These are phyloP conservation scores for Anoura caudifer DNA, from an alignment of 2,113 vertebrate genomes.

Conservation along the genomic window DNA sequence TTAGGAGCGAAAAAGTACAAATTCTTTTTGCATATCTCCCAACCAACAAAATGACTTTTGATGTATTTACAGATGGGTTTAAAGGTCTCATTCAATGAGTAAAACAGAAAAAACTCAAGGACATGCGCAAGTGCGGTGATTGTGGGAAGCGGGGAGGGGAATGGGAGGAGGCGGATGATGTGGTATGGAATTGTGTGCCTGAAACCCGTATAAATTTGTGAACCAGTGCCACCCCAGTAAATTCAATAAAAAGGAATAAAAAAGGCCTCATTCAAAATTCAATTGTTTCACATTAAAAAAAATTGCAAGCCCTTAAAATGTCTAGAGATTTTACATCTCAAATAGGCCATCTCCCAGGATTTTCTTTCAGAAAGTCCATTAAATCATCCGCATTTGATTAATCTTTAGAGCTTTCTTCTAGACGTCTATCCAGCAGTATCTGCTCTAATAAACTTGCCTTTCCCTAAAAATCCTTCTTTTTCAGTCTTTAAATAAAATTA, in stretches of 20 bases:
- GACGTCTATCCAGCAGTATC: neutral
- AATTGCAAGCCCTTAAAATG: neutral
- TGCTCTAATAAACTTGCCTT: neutral
- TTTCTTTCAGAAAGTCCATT: neutral
- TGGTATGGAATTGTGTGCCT: too few species aligned
- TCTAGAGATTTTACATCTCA: neutral
- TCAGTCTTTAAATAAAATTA: slow-evolving; percentile 1
- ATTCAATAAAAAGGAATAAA: too few species aligned
- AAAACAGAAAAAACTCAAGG: too few species aligned
- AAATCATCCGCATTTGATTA: neutral
- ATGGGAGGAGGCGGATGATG: too few species aligned
- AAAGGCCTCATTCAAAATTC: neutral
- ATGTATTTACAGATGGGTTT: neutral
- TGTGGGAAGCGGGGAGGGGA: too few species aligned
- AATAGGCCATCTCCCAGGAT: neutral
- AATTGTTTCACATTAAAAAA: neutral
- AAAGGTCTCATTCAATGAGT: neutral
- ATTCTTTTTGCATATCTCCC: neutral
- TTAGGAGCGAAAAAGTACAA: neutral
- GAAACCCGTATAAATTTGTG: too few species aligned
- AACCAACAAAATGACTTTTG: neutral
- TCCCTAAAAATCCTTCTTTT: slow-evolving; percentile 5
- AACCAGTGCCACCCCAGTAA: too few species aligned
- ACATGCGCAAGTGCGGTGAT: too few species aligned
- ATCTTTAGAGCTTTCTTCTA: neutral